A percentile compares a stretch with the other conserved stretches of the same genome.
These are phyloP conservation scores for Aphyosemion australe DNA, from an alignment of 2,113 vertebrate species.

Conservation along the genomic window DNA sequence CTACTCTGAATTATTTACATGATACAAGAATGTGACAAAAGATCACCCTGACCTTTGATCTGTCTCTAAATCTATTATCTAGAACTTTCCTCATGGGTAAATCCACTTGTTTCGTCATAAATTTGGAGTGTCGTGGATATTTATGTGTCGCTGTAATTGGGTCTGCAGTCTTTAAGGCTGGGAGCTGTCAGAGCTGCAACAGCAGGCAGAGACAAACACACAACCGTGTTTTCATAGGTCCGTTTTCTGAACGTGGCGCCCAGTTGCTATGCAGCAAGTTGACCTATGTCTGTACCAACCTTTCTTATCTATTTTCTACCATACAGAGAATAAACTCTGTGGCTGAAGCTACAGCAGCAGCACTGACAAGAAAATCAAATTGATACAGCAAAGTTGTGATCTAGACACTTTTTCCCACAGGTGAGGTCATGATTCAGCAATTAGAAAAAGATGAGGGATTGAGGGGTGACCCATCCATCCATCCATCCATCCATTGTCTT, in stretches of 20 bases:
- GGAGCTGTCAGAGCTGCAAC: slow-evolving; percentile 43
- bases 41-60: slow-evolving; percentile 23
- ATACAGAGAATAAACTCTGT: slow-evolving; percentile 31
- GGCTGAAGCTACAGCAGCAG: slow-evolving; percentile 19
- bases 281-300: slow-evolving; percentile 64
- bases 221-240: slow-evolving; percentile 67
- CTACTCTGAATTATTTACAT: background rate
- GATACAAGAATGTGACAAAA: background rate
- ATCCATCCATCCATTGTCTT: no score
- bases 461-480: no score
- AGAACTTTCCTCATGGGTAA: slow-evolving; percentile 35
- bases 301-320: slow-evolving; percentile 46
- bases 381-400: background rate
- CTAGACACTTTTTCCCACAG: no score
- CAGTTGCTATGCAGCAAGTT: slow-evolving; percentile 74
- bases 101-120: slow-evolving; percentile 21
- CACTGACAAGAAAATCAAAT: slow-evolving; percentile 18
- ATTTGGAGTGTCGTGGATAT: slow-evolving; percentile 40
- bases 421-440: no score
- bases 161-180: slow-evolving; percentile 30
- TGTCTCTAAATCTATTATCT: slow-evolving; percentile 8
- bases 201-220: slow-evolving; percentile 37
- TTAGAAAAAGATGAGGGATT: no score
- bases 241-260: slow-evolving; percentile 55
- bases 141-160: slow-evolving; percentile 57